Evolutionary conservation across 2,797 vertebrate genomes (phyloP).

Genomic region (Petrocephalus schoutedeni): DNA sequence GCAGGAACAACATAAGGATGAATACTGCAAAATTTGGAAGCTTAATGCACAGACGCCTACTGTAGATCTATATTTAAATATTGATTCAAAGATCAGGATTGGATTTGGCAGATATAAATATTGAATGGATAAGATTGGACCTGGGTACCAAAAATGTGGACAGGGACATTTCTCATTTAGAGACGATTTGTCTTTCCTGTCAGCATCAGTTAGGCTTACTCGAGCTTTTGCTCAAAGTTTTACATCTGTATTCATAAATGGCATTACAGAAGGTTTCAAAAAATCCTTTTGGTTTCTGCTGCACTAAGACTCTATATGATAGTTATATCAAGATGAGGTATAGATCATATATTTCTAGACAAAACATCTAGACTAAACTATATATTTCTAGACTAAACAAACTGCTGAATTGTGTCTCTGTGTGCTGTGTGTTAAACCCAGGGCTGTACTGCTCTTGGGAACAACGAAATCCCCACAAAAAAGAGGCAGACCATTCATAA

Average conservation of each 20-base stretch:
- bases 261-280: neutral
- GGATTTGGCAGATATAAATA: neutral
- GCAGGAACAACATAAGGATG: neutral
- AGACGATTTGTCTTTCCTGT: neutral
- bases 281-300: neutral
- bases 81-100: neutral
- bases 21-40: neutral
- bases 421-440: neutral
- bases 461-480: neutral
- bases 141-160: neutral
- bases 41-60: neutral
- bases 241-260: neutral
- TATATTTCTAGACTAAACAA: neutral
- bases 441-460: neutral
- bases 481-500: neutral
- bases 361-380: neutral
- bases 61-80: neutral
- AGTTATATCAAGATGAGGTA: neutral
- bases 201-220: neutral
- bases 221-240: neutral
- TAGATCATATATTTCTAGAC: neutral
- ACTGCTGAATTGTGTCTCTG: neutral
- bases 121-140: neutral
- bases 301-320: neutral
- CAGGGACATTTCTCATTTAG: neutral